A percentile compares a stretch with the other conserved stretches of the same genome.
Conservation (phyloP, 2,797 vertebrate genomes). For the Manis javanica region DNA sequence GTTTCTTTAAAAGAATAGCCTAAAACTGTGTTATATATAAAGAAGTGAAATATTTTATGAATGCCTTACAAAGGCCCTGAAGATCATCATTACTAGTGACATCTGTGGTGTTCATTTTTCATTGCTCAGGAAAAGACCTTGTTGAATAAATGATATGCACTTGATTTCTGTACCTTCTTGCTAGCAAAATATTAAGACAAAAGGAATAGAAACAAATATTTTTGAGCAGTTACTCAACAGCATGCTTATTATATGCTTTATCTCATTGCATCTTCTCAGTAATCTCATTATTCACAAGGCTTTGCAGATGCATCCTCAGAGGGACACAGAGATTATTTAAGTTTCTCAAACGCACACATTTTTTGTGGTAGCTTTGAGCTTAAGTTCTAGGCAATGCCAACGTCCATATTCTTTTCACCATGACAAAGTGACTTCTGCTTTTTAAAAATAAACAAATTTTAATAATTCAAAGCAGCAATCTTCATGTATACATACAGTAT, state of each 20-base stretch:
- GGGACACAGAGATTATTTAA: not conserved
- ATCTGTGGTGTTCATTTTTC: not conserved
- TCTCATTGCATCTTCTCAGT: not conserved
- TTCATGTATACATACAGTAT: not conserved
- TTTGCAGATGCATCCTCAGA: not conserved
- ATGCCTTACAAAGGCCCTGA: not conserved
- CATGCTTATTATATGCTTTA: not conserved
- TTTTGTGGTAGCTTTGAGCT: slow-evolving; percentile 2
- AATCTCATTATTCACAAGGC: not conserved
- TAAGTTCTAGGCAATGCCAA: not conserved
- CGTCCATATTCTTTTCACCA: not conserved
- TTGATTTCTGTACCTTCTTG: not conserved
- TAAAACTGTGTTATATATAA: not conserved
- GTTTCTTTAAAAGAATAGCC: not conserved
- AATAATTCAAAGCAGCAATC: not conserved
- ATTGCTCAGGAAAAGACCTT: not conserved
- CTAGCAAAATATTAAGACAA: not conserved
- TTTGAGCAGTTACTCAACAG: not conserved
- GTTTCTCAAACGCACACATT: not conserved
- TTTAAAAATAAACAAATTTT: slow-evolving; percentile 33
- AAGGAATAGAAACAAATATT: not conserved
- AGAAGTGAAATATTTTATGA: not conserved
- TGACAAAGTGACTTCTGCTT: not conserved
- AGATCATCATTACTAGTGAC: not conserved
- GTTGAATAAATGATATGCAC: not conserved